Evolutionary conservation across 2,113 vertebrate species (phyloP).

Genomic region (Lepidothrix coronata): DNA sequence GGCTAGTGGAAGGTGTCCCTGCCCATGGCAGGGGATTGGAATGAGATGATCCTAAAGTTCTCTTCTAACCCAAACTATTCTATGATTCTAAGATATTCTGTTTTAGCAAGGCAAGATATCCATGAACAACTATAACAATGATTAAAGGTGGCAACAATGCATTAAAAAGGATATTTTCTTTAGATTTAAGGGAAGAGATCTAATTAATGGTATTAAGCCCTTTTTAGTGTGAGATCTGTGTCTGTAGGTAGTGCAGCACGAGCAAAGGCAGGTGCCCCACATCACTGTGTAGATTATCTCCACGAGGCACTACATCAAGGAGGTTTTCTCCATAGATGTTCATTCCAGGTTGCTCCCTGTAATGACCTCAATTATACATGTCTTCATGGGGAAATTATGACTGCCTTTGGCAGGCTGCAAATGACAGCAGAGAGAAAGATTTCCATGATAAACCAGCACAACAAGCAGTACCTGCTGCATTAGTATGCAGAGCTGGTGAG

Average conservation of each 20-base stretch:
- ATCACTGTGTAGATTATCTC: slow-evolving; percentile 45
- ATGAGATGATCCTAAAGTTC: background rate
- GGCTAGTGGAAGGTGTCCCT: background rate
- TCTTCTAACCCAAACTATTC: background rate
- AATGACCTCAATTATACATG: slow-evolving; percentile 73
- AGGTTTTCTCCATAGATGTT: slow-evolving; percentile 51
- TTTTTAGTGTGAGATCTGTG: background rate
- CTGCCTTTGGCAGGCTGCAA: slow-evolving; percentile 58
- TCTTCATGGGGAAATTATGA: slow-evolving; percentile 70
- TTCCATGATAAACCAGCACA: slow-evolving; percentile 61
- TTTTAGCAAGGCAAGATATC: background rate
- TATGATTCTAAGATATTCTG: background rate
- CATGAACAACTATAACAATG: background rate
- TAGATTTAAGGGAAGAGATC: slow-evolving; percentile 16
- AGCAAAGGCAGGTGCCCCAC: background rate
- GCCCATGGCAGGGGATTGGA: background rate
- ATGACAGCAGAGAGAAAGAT: slow-evolving; percentile 52
- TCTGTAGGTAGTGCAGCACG: background rate
- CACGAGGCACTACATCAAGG: slow-evolving; percentile 24
- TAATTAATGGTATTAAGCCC: slow-evolving; percentile 36
- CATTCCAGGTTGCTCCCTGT: slow-evolving; percentile 50
- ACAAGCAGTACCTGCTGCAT: slow-evolving; percentile 45
- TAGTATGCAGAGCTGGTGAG: slow-evolving; percentile 21
- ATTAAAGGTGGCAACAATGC: background rate
- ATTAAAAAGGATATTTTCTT: slow-evolving; percentile 12